Percentiles rank a stretch among this genome's conserved stretches.
Conservation (phyloP, 2,888 invertebrate genomes). For the Eubasilissa splendida region DNA sequence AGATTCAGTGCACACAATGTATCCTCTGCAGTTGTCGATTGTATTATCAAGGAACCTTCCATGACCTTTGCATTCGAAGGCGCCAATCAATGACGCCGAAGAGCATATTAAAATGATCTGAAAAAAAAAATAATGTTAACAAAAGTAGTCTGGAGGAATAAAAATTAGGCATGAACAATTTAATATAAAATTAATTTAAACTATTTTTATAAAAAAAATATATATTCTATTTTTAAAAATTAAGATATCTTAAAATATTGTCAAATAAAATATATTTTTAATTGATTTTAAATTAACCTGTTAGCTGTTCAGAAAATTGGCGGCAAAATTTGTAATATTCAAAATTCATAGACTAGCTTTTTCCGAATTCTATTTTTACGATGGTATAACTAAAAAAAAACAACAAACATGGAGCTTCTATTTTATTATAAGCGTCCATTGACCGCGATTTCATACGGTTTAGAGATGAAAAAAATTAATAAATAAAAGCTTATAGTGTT, state of each 20-base stretch:
- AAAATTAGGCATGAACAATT: neutral
- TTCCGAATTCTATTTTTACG: too few species aligned
- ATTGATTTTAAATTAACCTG: neutral
- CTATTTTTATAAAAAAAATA: neutral
- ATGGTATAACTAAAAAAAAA: too few species aligned
- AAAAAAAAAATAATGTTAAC: neutral
- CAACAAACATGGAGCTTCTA: too few species aligned
- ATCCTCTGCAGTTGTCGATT: constrained; percentile 44
- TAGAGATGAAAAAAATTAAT: too few species aligned
- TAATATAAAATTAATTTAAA: neutral
- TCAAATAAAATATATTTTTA: neutral
- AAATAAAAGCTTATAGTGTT: too few species aligned
- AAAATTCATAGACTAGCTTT: too few species aligned
- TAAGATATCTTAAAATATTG: neutral
- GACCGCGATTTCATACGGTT: too few species aligned
- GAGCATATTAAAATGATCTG: constrained; percentile 20
- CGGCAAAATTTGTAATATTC: too few species aligned
- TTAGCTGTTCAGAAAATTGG: neutral
- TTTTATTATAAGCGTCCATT: too few species aligned
- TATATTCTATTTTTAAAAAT: neutral
- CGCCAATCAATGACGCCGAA: constrained; percentile 4
- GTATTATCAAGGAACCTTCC: constrained; percentile 51
- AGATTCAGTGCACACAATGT: constrained; percentile 45
- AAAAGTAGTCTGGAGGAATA: neutral
- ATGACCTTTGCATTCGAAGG: constrained; percentile 43